Evolutionary conservation across 2,797 vertebrate genomes (phyloP), one percentile per base, ranked within the genome.

Genomic region (Falco peregrinus): DNA sequence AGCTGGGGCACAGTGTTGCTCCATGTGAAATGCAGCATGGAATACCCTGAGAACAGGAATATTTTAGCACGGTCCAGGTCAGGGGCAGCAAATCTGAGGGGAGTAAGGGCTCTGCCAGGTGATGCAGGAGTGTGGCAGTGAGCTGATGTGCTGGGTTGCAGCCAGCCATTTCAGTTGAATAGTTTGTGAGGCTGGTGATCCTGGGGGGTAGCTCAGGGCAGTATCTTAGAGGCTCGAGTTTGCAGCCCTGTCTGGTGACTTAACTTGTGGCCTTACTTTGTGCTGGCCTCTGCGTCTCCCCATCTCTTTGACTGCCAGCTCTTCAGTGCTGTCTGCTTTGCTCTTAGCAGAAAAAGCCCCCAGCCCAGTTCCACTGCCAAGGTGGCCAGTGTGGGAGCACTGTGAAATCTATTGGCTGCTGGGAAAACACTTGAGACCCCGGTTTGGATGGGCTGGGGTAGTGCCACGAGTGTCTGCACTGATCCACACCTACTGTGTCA

Each of bases 101-200:
- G 43, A 54, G 9, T 31, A 26, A 48, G 35, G 25, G 41, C 19
- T 61, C 16, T 54, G 56, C 61, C n/a, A 41, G 39, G 13, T 0
- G 4, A 48, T 2, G 1, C 5, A 0, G 10, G n/a, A 82, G 53
- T 6, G 6, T 11, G 28, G 53, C 48, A 41, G 39, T 1, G 5
- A 82, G 54, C 54, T 13, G 17, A 20, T 2, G 0, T 18, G 29
- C 39, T 68, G 26, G 41, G 41, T 41, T 75, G 47, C 37, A 74
- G 68, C 45, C 1, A 0, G 18, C 47, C 12, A 2, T 67, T 81
- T n/a, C 1, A 1, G 24, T 47, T 60, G 53, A 67, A 47, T 14
- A 25, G 69, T 16, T 75, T 18, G n/a, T 47, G n/a, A 39, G n/a
- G 28, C n/a, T 13, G 20, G 54, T 39, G n/a, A 47, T 68, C 43